Conservation (phyloP, 2,797 vertebrate species). For the Squalus acanthias region DNA sequence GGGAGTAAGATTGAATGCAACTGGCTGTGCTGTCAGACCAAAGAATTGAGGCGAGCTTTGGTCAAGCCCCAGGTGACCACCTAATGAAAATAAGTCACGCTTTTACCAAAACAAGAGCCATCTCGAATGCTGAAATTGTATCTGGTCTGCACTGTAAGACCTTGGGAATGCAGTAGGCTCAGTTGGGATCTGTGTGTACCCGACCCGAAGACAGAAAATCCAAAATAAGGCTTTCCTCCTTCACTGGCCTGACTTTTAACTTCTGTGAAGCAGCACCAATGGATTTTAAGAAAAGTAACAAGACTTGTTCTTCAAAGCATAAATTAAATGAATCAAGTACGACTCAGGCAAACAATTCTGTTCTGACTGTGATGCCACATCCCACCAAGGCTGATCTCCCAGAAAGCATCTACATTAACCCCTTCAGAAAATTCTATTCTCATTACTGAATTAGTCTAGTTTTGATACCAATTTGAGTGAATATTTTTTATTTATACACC, state of each 20-base stretch:
- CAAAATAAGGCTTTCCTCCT: constrained; percentile 44
- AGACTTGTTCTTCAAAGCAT: background rate
- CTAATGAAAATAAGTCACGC: constrained; percentile 69
- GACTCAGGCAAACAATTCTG: background rate
- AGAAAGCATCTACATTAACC: background rate
- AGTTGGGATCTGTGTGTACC: constrained; percentile 52
- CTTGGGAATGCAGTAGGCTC: constrained; percentile 50
- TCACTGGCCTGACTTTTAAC: constrained; percentile 9
- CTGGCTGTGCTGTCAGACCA: constrained; percentile 59
- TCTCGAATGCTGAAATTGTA: constrained; percentile 62
- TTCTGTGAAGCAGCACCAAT: constrained; percentile 20
- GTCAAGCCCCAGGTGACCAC: constrained; percentile 61
- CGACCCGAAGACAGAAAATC: constrained; percentile 46
- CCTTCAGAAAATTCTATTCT: background rate
- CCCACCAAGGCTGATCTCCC: background rate
- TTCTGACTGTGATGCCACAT: background rate
- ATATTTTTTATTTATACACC: background rate
- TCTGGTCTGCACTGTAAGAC: constrained; percentile 56
- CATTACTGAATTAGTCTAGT: background rate
- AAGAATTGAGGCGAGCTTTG: constrained; percentile 57
- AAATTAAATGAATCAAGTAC: background rate
- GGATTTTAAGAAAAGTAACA: constrained; percentile 7
- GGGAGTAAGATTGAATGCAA: constrained; percentile 50
- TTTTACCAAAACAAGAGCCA: constrained; percentile 61
- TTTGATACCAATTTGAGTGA: background rate